Base-by-base conservation (phyloP, 2,888 invertebrate species). In the Polietes domitor region DNA sequence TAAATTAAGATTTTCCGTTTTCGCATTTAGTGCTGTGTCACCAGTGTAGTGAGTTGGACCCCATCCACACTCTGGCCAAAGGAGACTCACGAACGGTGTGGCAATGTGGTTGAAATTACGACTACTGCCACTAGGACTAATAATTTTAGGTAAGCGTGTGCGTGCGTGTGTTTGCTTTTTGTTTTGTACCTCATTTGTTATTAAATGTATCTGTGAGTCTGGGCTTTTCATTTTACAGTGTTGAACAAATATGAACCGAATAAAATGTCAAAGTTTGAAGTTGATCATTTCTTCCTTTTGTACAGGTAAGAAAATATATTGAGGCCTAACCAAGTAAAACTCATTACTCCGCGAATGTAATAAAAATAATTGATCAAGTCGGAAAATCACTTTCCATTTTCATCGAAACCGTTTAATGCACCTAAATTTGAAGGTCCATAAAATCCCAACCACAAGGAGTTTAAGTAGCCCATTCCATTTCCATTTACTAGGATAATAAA, bases 1-100 rank as follows among this genome's bases (percentile, higher is more conserved):
- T 68, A 68, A 68, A 68, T 68, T 68, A 68, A 68, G 68, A 43
- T 43, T 58, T 58, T 24, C 58, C 26, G 26, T 58, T 47, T 47
- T 47, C n/a, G n/a, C n/a, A 6, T 7, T 1, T 47, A 47, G 12
- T 47, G 47, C 47, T 47, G 47, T n/a, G 47, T n/a, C 47, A 47
- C 12, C 47, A 47, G 47, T 47, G 15, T 15, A n/a, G 53, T 21
- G n/a, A 19, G 50, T 5, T 19, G 50, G 50, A n/a, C 6, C 50
- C 10, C 53, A 1, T 21, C 21, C 21, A 4, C 15, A 10, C 15
- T 26, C 15, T 9, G 15, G 15, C 12, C 12, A 4, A 26, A 12
- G 6, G 58, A 1, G 12, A 26, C 58, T 24, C 58, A 24, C 15
- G 12, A 58, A 21, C 3, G 9, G 24, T 53, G 9, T 53, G 21